A percentile compares a stretch with the other conserved stretches of the same genome.
Evolutionary conservation across 2,113 vertebrate species (phyloP).

Genomic region (Ceuthmochares aereus): DNA sequence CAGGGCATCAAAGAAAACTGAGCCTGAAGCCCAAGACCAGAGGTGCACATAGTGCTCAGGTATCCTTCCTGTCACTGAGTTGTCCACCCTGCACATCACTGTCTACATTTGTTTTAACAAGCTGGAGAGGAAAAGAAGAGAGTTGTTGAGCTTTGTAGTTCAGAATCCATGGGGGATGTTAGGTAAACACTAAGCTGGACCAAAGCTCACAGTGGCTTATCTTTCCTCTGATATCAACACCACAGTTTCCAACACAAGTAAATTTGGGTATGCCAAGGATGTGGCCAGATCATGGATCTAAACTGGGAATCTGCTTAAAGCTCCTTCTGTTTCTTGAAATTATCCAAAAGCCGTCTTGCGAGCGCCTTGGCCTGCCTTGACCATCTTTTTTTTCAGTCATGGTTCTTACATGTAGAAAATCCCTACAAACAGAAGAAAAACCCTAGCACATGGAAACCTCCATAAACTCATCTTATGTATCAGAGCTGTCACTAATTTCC

Average conservation of each 20-base stretch:
- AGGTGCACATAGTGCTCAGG: accelerated
- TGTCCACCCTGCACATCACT: accelerated
- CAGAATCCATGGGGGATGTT: accelerated
- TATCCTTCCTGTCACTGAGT: not conserved
- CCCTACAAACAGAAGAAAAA: not conserved
- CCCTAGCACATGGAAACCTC: accelerated
- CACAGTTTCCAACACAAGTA: accelerated
- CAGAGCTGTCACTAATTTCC: not conserved
- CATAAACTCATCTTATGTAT: not conserved
- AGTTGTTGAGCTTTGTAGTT: not conserved
- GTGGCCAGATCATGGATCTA: not conserved
- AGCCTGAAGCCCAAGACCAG: accelerated
- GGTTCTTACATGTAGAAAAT: not conserved
- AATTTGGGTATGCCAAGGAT: not conserved
- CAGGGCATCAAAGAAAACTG: not conserved
- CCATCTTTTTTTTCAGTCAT: not conserved
- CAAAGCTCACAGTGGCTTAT: not conserved
- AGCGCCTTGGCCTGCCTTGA: not conserved
- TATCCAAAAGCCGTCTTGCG: not conserved
- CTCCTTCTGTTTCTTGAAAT: not conserved
- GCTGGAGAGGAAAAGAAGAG: not conserved
- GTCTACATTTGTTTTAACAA: not conserved
- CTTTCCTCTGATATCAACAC: not conserved
- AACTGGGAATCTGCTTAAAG: not conserved
- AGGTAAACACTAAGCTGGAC: not conserved